Conservation (phyloP, 2,888 invertebrate genomes). For the Clistopyga incitator region DNA sequence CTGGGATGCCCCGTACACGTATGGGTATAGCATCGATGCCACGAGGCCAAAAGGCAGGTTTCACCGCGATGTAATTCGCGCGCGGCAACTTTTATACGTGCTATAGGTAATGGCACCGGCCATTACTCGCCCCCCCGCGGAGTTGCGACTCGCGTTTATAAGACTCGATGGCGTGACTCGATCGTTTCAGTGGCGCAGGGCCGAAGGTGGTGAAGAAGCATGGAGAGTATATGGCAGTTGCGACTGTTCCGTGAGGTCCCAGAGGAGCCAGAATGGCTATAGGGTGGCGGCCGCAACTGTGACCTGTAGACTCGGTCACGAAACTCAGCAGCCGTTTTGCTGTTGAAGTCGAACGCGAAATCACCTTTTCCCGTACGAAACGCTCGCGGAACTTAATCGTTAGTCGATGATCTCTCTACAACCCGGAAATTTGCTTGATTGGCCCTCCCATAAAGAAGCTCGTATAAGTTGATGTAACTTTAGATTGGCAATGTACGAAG, state of each 20-base stretch:
- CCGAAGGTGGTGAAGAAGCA: conserved; percentile 51
- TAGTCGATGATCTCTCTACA: conserved; percentile 53
- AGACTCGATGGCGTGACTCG: conserved; percentile 76
- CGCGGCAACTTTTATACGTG: conserved; percentile 68
- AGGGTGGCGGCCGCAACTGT: conserved; percentile 60
- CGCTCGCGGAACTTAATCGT: conserved; percentile 54
- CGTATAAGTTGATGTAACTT: conserved; percentile 18
- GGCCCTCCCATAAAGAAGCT: neutral
- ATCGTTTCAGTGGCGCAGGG: conserved; percentile 67
- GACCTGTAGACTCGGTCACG: conserved; percentile 68
- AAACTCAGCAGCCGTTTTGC: conserved; percentile 57
- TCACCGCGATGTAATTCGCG: conserved; percentile 64
- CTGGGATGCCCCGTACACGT: neutral
- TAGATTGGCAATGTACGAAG: neutral
- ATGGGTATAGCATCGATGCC: conserved; percentile 15
- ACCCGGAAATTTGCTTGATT: conserved; percentile 54
- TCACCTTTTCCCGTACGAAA: conserved; percentile 34
- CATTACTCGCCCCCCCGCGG: conserved; percentile 68
- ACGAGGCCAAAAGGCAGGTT: conserved; percentile 51
- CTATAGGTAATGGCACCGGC: conserved; percentile 71
- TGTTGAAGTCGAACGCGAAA: conserved; percentile 52
- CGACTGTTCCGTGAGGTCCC: conserved; percentile 47
- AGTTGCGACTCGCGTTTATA: conserved; percentile 68
- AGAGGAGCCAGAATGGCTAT: conserved; percentile 32
- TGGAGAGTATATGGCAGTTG: conserved; percentile 47